Evolutionary conservation across 1,140 invertebrate species (phyloP).

Genomic region (Panagrolaimus sp.): DNA sequence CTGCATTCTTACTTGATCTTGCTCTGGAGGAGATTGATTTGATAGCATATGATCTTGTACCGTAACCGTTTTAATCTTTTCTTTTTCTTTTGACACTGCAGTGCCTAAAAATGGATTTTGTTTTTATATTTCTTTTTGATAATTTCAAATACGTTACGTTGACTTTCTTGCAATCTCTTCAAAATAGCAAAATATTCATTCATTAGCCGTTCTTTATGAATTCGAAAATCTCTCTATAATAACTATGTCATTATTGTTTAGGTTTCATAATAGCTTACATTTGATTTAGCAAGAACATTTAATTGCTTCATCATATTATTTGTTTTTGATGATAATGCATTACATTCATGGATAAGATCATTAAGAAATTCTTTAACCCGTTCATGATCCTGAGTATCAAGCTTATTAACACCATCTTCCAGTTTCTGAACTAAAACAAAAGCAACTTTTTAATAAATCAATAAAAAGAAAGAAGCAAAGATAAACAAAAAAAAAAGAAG

Average conservation of each 20-base stretch:
- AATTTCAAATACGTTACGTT: too few species aligned
- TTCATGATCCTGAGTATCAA: slow-evolving; percentile 78
- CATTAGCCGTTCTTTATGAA: slow-evolving; percentile 81
- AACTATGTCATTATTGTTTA: too few species aligned
- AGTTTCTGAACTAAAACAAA: slow-evolving; percentile 74
- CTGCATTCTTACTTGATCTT: slow-evolving; percentile 65
- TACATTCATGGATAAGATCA: slow-evolving; percentile 75
- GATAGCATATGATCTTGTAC: slow-evolving; percentile 38
- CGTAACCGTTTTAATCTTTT: slow-evolving; percentile 58
- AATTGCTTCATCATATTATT: slow-evolving; percentile 76
- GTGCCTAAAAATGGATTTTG: too few species aligned
- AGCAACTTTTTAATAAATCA: background rate
- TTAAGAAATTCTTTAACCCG: slow-evolving; percentile 80
- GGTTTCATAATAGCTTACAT: too few species aligned
- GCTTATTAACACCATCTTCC: slow-evolving; percentile 84
- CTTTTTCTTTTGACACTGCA: slow-evolving; percentile 72
- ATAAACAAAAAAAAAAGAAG: background rate
- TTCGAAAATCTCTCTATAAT: slow-evolving; percentile 74
- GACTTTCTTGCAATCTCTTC: slow-evolving; percentile 72
- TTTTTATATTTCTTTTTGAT: too few species aligned
- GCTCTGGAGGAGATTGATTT: slow-evolving; percentile 11
- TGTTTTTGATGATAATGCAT: slow-evolving; percentile 88
- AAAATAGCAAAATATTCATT: slow-evolving; percentile 88
- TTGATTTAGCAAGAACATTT: slow-evolving; percentile 63
- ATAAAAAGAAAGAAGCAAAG: background rate